These are phyloP conservation scores for Micrasema minimum DNA, from an alignment of 1,140 invertebrate genomes.

Conservation along the genomic window DNA sequence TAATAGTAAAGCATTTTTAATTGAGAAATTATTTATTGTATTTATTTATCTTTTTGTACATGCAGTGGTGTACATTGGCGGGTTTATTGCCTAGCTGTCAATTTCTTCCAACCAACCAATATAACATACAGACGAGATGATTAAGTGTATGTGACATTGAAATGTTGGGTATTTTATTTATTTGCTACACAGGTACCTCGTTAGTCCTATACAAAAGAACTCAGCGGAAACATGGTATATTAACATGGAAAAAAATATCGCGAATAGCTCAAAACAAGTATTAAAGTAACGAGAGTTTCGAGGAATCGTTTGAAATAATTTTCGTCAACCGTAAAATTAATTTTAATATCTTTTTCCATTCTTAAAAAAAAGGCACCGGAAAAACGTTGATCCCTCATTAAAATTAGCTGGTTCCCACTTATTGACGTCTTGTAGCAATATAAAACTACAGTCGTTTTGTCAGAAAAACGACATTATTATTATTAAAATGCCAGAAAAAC, in stretches of 20 bases:
- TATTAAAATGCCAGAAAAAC: too few species aligned
- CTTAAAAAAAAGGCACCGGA: slow-evolving; percentile 3
- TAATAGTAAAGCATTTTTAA: too few species aligned
- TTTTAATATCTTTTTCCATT: background rate
- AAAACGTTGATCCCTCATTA: slow-evolving; percentile 13
- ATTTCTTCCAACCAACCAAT: too few species aligned
- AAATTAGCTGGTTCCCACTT: background rate
- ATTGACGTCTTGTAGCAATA: background rate
- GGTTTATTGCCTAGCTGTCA: too few species aligned
- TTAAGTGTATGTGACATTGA: too few species aligned
- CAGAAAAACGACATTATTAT: too few species aligned
- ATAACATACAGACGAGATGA: background rate
- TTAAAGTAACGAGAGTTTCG: slow-evolving; percentile 20
- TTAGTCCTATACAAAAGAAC: background rate
- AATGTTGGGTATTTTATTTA: too few species aligned
- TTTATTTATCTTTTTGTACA: too few species aligned
- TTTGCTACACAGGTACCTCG: too few species aligned
- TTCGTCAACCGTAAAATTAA: slow-evolving; percentile 10
- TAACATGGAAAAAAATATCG: slow-evolving; percentile 10
- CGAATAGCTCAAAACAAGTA: slow-evolving; percentile 22
- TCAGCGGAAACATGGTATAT: slow-evolving; percentile 24
- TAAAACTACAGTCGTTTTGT: too few species aligned
- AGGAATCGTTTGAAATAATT: slow-evolving; percentile 3
- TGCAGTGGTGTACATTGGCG: too few species aligned
- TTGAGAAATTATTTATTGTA: too few species aligned